A percentile compares a stretch with the other conserved stretches of the same genome.
These are phyloP conservation scores for Melopsittacus undulatus DNA, from an alignment of 2,797 vertebrate species.

Conservation along the genomic window DNA sequence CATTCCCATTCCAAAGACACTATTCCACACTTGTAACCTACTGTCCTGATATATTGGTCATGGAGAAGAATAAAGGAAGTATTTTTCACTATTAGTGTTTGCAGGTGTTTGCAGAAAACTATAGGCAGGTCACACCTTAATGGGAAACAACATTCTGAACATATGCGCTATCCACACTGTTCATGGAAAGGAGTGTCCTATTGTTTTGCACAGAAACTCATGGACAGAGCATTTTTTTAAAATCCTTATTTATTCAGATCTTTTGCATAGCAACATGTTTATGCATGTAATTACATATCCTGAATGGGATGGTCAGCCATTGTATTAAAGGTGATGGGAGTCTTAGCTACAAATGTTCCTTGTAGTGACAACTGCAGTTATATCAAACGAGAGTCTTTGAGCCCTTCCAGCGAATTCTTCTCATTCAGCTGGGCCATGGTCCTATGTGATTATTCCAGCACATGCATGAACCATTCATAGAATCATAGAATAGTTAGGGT, in stretches of 20 bases:
- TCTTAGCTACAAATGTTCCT: not conserved
- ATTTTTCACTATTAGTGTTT: not conserved
- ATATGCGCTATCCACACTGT: not conserved
- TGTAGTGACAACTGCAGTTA: not conserved
- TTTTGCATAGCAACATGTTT: not conserved
- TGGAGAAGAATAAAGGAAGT: not conserved
- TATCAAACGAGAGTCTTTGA: not conserved
- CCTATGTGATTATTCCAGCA: not conserved
- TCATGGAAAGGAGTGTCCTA: not conserved
- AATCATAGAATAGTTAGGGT: too few species aligned
- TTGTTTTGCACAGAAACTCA: not conserved
- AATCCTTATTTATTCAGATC: not conserved
- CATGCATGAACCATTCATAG: not conserved
- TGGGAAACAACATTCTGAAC: not conserved
- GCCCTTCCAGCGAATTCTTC: not conserved
- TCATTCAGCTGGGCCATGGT: not conserved
- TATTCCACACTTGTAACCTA: not conserved
- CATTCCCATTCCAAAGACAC: not conserved
- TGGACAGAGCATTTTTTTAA: not conserved
- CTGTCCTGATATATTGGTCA: not conserved
- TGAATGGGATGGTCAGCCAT: not conserved
- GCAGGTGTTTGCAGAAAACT: not conserved
- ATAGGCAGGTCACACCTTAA: not conserved
- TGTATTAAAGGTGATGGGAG: not conserved
- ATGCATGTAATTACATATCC: not conserved